Conservation (phyloP, 2,888 invertebrate genomes). For the Tridacna gigas region DNA sequence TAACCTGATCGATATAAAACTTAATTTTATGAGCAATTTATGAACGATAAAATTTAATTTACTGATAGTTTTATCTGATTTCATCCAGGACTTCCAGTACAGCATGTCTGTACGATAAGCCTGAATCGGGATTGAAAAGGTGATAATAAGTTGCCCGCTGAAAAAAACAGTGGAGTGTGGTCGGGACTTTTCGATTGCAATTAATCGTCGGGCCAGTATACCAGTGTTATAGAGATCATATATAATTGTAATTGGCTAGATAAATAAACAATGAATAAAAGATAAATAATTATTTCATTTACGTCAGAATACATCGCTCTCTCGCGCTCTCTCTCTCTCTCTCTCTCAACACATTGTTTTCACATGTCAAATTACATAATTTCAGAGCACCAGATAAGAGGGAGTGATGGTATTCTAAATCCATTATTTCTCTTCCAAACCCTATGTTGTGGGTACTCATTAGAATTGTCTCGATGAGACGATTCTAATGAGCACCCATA, state of each 20-base stretch:
- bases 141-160: background rate
- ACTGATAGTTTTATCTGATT: background rate
- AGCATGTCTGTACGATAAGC: background rate
- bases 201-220: background rate
- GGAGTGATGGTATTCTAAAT: too few species aligned
- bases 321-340: slow-evolving; percentile 31
- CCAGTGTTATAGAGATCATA: background rate
- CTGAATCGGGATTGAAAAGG: background rate
- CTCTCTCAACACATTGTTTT: background rate
- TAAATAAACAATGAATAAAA: background rate
- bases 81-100: background rate
- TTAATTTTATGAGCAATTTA: background rate
- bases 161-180: background rate
- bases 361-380: too few species aligned
- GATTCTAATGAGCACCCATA: too few species aligned
- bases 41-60: background rate
- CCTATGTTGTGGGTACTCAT: too few species aligned
- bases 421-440: too few species aligned
- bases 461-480: too few species aligned
- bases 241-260: background rate
- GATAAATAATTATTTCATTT: background rate
- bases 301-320: background rate
- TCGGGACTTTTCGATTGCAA: background rate
- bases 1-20: too few species aligned
- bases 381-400: too few species aligned